Evolutionary conservation across 1,140 invertebrate species (phyloP), one percentile per base, ranked within the genome.

Genomic region (Agrypnia vestita): DNA sequence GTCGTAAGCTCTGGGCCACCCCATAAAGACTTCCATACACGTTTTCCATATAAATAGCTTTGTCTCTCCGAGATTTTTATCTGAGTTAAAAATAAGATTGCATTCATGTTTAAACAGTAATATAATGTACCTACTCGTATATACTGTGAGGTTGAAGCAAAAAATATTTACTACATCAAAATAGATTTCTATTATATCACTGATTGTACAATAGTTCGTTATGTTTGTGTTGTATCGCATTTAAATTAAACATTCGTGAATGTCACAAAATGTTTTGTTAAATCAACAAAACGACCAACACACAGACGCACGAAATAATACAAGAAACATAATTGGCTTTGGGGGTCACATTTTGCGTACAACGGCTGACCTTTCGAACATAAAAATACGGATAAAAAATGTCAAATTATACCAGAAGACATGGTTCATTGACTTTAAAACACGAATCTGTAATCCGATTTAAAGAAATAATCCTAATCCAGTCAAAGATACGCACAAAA

Each of bases 381-480:
- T 25, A 64, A 64, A 59, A 59, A 59, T 59, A 11, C 17, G 55
- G 17, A 64, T 64, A 64, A 51, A 35, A 64, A 64, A 64, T 64
- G 61, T 64, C 61, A 64, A 64, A 64, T 64, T 64, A 64, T 15
- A 51, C 11, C 49, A 15, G n/a, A 51, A 35, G 6, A 35, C 25
- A 3, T 21, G 15, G 61, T 64, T 64, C 61, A 64, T 25, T 13
- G 61, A 64, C 61, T 64, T 64, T 59, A 19, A 59, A 59, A 59
- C 55, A 9, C 55, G 55, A 59, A 59, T 59, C 0, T 59, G 15
- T 8, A 19, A 59, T 19, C 21, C 55, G 15, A 59, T 59, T 59
- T 59, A 59, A 59, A 56, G 21, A 59, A 59, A 19, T 25, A 64
- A 64, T n/a, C 35, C 12, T 64, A 64, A 64, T 64, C 25, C 25